Evolutionary conservation across 1,140 invertebrate genomes (phyloP).

Genomic region (Lethrus apterus): DNA sequence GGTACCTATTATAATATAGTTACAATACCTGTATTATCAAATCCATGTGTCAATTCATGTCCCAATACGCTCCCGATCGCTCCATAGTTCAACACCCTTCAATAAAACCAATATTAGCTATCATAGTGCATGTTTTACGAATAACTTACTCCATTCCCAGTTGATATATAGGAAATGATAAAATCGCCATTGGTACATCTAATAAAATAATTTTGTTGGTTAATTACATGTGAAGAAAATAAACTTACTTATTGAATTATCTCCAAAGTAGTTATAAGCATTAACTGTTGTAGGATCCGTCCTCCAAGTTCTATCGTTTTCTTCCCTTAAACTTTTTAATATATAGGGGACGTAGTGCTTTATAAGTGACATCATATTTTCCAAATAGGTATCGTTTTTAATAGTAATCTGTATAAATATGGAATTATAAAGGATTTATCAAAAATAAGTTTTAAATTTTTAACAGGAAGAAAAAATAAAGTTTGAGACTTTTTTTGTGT

Average conservation of each 20-base stretch:
- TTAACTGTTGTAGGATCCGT: conserved; percentile 66
- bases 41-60: conserved; percentile 81
- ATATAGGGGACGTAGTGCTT: conserved; percentile 26
- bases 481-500: too few species aligned
- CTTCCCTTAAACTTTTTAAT: conserved; percentile 30
- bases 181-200: conserved; percentile 67
- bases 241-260: conserved; percentile 68
- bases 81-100: conserved; percentile 74
- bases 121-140: not conserved
- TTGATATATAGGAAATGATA: conserved; percentile 66
- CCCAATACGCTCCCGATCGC: conserved; percentile 72
- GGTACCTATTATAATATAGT: not conserved
- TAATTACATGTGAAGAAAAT: not conserved
- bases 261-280: conserved; percentile 63
- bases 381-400: conserved; percentile 49
- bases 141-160: conserved; percentile 51
- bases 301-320: conserved; percentile 49
- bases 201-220: conserved; percentile 34
- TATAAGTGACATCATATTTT: conserved; percentile 56
- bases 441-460: too few species aligned
- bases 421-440: too few species aligned
- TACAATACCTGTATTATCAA: conserved; percentile 63
- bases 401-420: conserved; percentile 41
- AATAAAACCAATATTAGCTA: conserved; percentile 12
- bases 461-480: too few species aligned